Evolutionary conservation across 2,797 vertebrate species (phyloP), one percentile per base, ranked within the genome.

Genomic region (Chelidonichthys spinosus): DNA sequence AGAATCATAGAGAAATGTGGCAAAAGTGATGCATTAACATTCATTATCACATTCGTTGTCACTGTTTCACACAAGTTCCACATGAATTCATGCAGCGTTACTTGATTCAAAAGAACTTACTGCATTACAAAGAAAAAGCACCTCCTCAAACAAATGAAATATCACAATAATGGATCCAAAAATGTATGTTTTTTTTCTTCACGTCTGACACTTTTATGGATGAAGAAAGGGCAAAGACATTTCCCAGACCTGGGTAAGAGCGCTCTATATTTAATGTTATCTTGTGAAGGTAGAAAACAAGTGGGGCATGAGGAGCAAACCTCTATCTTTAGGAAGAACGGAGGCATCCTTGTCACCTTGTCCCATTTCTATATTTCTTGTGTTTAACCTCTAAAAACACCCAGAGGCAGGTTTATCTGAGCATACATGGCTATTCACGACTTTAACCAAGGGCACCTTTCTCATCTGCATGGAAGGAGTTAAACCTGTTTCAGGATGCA

Each of bases 241-340:
- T 42, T 32, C n/a, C 9, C 10, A 44, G 7, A 11, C 44, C 35
- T 42, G 52, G 4, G 17, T 10, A 18, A 43, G 14, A 47, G 25
- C 17, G 25, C 25, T 47, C 46, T 47, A 17, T 9, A 47, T 25
- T 18, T 33, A 5, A 54, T 5, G 46, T 46, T 11, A 14, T 64
- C 5, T 52, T 4, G 6, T 55, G 49, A 40, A 66, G 43, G 46
- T 11, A 25, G 49, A 18, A 56, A 56, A 47, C 54, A 82, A 60
- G 67, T 69, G 10, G 43, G 14, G 15, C 43, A 43, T 5, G 42
- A 25, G 61, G 63, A 74, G 36, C 54, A n/a, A 40, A 52, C 66
- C 59, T 58, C 72, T 79, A 60, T 87, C 74, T 84, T 72, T 67
- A 75, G 82, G 74, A 65, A 32, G 35, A 68, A 63, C 10, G 1